Evolutionary conservation across 1,140 invertebrate genomes (phyloP).

Genomic region (Drosophila navojoa): DNA sequence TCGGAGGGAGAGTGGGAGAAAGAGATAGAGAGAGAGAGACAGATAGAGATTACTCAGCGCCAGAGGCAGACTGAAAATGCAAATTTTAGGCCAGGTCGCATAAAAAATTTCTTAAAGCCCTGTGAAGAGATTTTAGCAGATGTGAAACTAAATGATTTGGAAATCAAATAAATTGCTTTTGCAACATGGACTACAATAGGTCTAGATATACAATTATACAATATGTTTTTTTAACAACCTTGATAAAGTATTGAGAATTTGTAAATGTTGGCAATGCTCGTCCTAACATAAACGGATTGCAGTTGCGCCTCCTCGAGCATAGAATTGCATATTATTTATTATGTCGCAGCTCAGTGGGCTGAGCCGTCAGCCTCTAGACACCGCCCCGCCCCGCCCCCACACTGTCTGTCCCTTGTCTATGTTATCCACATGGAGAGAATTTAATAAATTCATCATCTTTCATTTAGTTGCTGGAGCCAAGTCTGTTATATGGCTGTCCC

Average conservation of each 20-base stretch:
- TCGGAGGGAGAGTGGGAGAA: too few species aligned
- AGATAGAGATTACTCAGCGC: too few species aligned
- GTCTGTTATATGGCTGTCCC: slow-evolving; percentile 50
- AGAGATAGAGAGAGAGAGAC: too few species aligned
- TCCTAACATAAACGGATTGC: slow-evolving; percentile 16
- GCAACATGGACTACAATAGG: too few species aligned
- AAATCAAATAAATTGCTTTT: too few species aligned
- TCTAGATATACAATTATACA: background rate
- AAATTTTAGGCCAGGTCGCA: slow-evolving; percentile 20
- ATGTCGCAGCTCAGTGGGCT: slow-evolving; percentile 9
- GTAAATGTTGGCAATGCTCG: background rate
- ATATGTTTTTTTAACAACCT: too few species aligned
- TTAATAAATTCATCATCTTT: slow-evolving; percentile 81
- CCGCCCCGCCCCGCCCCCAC: too few species aligned
- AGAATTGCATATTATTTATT: slow-evolving; percentile 34
- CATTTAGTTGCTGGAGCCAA: slow-evolving; percentile 64
- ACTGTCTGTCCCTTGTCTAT: background rate
- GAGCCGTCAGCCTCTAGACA: too few species aligned
- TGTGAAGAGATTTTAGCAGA: too few species aligned
- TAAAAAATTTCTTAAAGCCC: too few species aligned
- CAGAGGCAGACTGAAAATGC: slow-evolving; percentile 16
- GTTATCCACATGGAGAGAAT: slow-evolving; percentile 46
- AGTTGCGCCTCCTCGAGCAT: slow-evolving; percentile 12
- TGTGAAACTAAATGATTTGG: too few species aligned
- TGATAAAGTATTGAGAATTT: background rate